Evolutionary conservation across 2,888 invertebrate species (phyloP), one percentile per base, ranked within the genome.

Genomic region (Anodontia alba): DNA sequence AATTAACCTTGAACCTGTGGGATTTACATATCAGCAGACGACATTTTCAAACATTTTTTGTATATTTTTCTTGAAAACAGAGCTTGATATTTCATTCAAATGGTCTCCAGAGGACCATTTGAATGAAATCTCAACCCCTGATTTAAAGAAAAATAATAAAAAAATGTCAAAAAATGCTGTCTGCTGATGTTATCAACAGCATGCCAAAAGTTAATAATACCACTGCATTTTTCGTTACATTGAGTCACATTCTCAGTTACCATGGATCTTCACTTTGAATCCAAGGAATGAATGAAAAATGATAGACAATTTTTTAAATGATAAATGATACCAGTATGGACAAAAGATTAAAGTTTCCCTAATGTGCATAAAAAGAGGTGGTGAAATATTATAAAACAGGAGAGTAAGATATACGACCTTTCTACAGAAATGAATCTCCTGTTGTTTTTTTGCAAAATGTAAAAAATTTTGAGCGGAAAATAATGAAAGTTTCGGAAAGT

Each of bases 401-500:
- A 78, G 84, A 75, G 80, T 77, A 74, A 82, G 82, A 78, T 78
- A 74, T 75, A 78, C 76, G 80, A 80, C 78, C 75, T 80, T 78
- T 71, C 62, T 46, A 70, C 73, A 76, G 72, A 77, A 81, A 71
- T 78, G 69, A 72, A 71, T 29, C 71, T 57, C 51, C 49, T 51
- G 71, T 78, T 81, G 78, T 78, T 85, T 85, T 80, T 85, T 80
- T 75, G 69, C 57, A 38, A 62, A 57, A 69, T 70, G 54, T 76
- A 78, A 83, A 85, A 80, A 80, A 83, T 80, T 78, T 85, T 85
- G 82, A 85, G 80, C 77, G 83, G 78, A 71, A 83, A 85, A 82
- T 85, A 83, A 83, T 85, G 85, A 83, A 83, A 82, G 78, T 73
- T 73, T 71, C 51, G 68, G 70, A 76, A 76, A 69, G 78, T 78